These are phyloP conservation scores for Ivindomyrus marchei DNA, from an alignment of 2,113 vertebrate genomes.

Conservation along the genomic window DNA sequence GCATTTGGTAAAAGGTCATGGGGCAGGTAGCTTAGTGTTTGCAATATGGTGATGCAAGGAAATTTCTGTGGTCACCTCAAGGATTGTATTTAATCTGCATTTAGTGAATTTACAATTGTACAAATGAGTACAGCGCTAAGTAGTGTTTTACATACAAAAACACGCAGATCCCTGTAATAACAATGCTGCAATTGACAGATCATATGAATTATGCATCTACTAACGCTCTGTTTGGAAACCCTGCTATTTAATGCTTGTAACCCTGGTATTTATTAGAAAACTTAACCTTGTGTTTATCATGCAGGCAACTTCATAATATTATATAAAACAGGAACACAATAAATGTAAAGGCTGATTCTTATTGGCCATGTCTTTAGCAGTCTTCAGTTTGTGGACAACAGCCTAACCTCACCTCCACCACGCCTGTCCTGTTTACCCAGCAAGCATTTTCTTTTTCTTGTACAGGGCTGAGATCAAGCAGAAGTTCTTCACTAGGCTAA, in stretches of 20 bases:
- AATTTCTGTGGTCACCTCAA: background rate
- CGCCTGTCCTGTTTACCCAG: background rate
- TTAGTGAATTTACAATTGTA: background rate
- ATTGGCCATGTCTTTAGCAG: background rate
- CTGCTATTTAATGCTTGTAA: too few species aligned
- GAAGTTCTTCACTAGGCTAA: background rate
- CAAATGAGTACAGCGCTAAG: conserved; percentile 2
- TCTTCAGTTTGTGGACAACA: background rate
- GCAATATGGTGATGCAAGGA: background rate
- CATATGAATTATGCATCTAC: conserved; percentile 9
- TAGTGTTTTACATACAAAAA: conserved; percentile 1
- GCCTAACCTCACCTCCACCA: background rate
- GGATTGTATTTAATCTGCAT: background rate
- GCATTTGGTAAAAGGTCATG: background rate
- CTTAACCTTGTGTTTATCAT: background rate
- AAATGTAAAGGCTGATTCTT: background rate
- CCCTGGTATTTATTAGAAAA: background rate
- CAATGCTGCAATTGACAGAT: background rate
- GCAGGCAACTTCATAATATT: background rate
- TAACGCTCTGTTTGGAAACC: background rate
- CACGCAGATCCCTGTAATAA: background rate
- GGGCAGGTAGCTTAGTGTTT: background rate
- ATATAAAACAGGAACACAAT: background rate
- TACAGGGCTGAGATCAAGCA: background rate
- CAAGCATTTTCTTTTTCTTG: background rate